Base-by-base conservation (phyloP, 2,888 invertebrate genomes). In the Chrysolina oricalcia region DNA sequence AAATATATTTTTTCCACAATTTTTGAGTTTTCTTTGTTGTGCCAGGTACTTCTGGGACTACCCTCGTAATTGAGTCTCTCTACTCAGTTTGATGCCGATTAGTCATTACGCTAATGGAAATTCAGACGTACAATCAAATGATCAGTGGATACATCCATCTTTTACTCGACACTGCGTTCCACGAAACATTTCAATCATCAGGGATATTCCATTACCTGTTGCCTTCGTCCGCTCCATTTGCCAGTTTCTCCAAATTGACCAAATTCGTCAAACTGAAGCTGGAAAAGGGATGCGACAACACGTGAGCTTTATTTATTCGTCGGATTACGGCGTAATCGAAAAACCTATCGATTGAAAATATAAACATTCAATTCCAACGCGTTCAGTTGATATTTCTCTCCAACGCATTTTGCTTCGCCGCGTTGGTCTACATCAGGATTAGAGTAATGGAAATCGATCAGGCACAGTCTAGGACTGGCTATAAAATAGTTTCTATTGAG, bases 271-370 rank as follows among this genome's bases (percentile, higher is more conserved):
- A 19, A 21, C 23, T 13, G 21, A 27, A 59, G 35, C 13, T 2
- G 59, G 59, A 59, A 6, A 23, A 35, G 35, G 59, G 59, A n/a
- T 40, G 40, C 68, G 40, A 53, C 50, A 48, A 17, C 15, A n/a
- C 50, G 35, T 17, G 27, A n/a, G 46, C 66, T 46, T n/a, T 67
- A 41, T 67, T 67, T 67, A 50, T 67, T 50, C 67, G 50, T 35
- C 0, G 50, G 67, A 67, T 67, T 27, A 53, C 53, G 11, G 5
- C 17, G 35, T 15, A 50, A 67, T 67, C 67, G 67, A 40, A 67
- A 50, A 50, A 67, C 50, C 46, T 67, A 67, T 67, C 40, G 50
- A 67, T 67, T 66, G 66, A 66, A 66, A 46, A 66, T n/a, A 66
- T 66, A 48, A 66, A 66, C 66, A 66, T 66, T 41, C 43, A 66